Evolutionary conservation across 2,113 vertebrate species (phyloP), one percentile per base, ranked within the genome.

Genomic region (Poeciliopsis prolifica): DNA sequence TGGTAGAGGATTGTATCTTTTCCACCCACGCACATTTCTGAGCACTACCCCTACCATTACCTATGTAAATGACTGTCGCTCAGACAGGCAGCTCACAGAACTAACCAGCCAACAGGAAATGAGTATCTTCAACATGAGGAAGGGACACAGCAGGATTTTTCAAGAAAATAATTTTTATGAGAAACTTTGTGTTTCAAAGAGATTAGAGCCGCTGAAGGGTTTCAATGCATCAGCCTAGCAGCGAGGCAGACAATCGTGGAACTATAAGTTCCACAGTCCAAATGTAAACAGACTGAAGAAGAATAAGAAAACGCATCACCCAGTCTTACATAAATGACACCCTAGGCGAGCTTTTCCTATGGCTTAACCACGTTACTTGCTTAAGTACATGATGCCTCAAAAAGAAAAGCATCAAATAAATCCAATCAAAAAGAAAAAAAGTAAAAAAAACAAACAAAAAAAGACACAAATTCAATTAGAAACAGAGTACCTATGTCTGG

Each of bases 1-100:
- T 75, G 51, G 35, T 81, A 65, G 66, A 87, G 86, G 77, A 88
- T 83, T 87, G 79, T 87, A 79, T 91, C 80, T 92, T 90, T 92
- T 89, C 88, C 89, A 82, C 91, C 90, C 88, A 80, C 87, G 0
- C 87, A 91, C 81, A 82, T 88, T 90, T 88, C 83, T 84, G 63
- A 89, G 86, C 86, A 80, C 87, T 80, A 88, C 81, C 91, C 87
- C 88, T 90, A 81, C 91, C 89, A 91, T 91, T 91, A 92, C 90
- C 90, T 90, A 91, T 92, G 89, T 89, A 90, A 91, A 92, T 92
- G 87, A 90, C 85, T 90, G 26, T 48, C 70, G 80, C 82, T 80
- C 74, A 86, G 86, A 87, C 84, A 86, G 82, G 72, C 83, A 5
- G 78, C 85, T 88, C 80, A 78, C 75, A 75, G 69, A 89, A 69